phyloP scores from a whole-genome alignment of 2,888 invertebrate species.

The Eupithecia subfuscata region DNA sequence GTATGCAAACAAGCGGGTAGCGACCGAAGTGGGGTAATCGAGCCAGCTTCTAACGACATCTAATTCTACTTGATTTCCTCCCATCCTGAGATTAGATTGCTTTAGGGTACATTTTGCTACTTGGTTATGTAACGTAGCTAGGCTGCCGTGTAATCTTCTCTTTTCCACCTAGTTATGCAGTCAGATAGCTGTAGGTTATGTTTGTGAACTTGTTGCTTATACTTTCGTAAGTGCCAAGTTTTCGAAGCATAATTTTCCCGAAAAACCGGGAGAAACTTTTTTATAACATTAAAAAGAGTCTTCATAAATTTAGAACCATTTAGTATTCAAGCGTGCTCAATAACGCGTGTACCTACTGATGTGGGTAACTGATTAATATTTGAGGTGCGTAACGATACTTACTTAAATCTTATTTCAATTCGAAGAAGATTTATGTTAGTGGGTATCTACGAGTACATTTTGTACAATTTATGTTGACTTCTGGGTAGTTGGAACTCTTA shows the following conservation, averaged over 20 bases:
- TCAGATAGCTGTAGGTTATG: background rate
- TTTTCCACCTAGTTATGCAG: constrained; percentile 5
- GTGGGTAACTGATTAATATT: constrained; percentile 35
- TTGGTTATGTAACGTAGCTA: background rate
- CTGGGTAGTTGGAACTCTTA: background rate
- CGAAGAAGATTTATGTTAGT: constrained; percentile 11
- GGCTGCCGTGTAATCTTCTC: constrained; percentile 8
- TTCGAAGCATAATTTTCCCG: constrained; percentile 1
- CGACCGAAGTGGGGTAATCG: constrained; percentile 15
- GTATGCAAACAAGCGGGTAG: constrained; percentile 28
- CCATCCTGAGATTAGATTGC: constrained; percentile 14
- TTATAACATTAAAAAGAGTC: background rate
- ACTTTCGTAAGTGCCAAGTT: constrained; percentile 9
- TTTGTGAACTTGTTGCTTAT: constrained; percentile 8
- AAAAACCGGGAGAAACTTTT: background rate
- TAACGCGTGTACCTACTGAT: constrained; percentile 12
- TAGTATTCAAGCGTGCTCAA: constrained; percentile 23
- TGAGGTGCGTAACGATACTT: constrained; percentile 26
- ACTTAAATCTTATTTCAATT: constrained; percentile 35
- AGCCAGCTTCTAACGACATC: constrained; percentile 21
- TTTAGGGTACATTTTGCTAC: constrained; percentile 12
- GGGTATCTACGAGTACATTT: background rate
- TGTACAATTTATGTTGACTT: background rate
- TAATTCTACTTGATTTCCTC: constrained; percentile 22
- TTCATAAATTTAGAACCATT: constrained; percentile 15